These are phyloP conservation scores for Pheucticus melanocephalus DNA, from an alignment of 2,113 vertebrate genomes.

Conservation along the genomic window DNA sequence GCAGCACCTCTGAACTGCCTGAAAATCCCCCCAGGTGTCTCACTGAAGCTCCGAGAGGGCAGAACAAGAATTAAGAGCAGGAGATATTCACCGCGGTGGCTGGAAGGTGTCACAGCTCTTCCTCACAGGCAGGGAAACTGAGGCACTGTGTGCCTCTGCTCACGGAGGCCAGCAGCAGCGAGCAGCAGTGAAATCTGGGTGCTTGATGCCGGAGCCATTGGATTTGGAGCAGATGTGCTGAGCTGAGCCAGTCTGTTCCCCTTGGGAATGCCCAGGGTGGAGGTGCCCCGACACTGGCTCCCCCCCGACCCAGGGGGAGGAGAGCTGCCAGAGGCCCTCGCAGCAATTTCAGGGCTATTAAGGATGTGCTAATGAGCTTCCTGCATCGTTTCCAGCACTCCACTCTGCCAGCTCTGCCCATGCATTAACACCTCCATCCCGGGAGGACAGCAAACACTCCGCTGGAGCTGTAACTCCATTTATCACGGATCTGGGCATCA, in stretches of 20 bases:
- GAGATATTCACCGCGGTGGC: fast-evolving
- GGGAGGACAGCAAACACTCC: background rate
- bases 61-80: background rate
- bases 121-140: background rate
- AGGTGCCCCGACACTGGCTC: background rate
- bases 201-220: fast-evolving
- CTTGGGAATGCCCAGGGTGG: fast-evolving
- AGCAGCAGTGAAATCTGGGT: background rate
- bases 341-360: background rate
- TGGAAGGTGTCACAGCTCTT: background rate
- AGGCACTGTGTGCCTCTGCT: fast-evolving
- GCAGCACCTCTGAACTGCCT: background rate
- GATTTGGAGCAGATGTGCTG: background rate
- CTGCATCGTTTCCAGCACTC: background rate
- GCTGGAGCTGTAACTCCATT: background rate
- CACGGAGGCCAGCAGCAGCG: background rate
- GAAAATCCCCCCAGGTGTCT: fast-evolving
- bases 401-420: background rate
- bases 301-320: fast-evolving
- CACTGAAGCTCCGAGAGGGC: background rate
- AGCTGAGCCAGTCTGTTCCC: background rate
- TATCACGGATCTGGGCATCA: background rate
- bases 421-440: background rate
- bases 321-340: background rate
- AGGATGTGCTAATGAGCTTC: slow-evolving; percentile 7